A percentile compares a stretch with the other conserved stretches of the same genome.
phyloP scores from a whole-genome alignment of 2,113 vertebrate genomes.

The Micromys minutus region DNA sequence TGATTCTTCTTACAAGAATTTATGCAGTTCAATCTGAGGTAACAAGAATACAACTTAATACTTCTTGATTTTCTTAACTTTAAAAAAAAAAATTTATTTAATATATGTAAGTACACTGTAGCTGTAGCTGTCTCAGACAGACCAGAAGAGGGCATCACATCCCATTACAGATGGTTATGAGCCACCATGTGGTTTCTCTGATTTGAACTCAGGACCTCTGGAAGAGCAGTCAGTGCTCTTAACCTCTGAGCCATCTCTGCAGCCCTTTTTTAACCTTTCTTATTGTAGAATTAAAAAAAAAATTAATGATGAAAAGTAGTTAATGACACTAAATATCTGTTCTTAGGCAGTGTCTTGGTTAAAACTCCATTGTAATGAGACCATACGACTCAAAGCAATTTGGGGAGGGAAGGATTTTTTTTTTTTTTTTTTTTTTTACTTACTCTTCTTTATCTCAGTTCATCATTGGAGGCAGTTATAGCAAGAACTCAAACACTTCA shows the following conservation, averaged over 20 bases:
- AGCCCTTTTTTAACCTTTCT: constrained; percentile 41
- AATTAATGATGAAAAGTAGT: neutral
- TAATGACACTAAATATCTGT: neutral
- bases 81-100: too few relatives aligned
- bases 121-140: too few relatives aligned
- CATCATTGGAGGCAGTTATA: neutral
- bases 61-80: constrained; percentile 1
- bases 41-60: neutral
- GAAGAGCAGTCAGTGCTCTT: too few relatives aligned
- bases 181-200: too few relatives aligned
- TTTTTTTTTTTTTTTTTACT: neutral
- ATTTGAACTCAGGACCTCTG: too few relatives aligned
- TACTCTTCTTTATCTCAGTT: neutral
- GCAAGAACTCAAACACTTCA: neutral
- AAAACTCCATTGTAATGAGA: neutral
- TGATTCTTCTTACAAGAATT: neutral
- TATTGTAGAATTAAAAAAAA: neutral
- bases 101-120: too few relatives aligned
- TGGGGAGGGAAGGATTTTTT: neutral
- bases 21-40: neutral
- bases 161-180: too few relatives aligned
- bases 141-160: too few relatives aligned
- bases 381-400: neutral
- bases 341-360: neutral
- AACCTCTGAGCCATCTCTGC: too few relatives aligned